Evolutionary conservation across 2,113 vertebrate species (phyloP).

Genomic region (Helogale parvula): DNA sequence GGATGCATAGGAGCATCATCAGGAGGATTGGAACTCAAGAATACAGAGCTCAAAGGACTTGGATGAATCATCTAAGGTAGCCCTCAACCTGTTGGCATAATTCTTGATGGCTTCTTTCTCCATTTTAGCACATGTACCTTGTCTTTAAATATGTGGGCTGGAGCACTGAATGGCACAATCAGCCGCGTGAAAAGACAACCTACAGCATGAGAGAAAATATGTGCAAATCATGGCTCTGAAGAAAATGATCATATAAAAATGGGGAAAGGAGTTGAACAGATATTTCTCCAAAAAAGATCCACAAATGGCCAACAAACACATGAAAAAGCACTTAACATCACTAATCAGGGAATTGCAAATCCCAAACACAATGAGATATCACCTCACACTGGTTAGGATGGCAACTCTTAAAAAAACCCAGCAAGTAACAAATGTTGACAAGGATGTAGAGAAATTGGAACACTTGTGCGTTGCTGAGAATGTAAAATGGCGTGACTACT

Average conservation of each 20-base stretch:
- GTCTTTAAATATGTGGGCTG: neutral
- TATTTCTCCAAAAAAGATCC: neutral
- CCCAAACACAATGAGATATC: neutral
- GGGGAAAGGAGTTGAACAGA: neutral
- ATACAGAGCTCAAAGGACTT: neutral
- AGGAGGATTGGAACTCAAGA: neutral
- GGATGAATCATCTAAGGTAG: neutral
- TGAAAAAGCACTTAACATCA: neutral
- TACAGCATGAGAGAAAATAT: conserved; percentile 18
- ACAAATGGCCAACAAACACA: neutral
- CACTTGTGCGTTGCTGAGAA: neutral
- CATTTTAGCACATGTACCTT: conserved; percentile 35
- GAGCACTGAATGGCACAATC: neutral
- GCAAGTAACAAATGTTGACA: neutral
- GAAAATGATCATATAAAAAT: neutral
- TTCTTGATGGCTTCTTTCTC: neutral
- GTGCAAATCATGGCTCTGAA: neutral
- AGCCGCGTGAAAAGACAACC: neutral
- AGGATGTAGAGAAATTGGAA: conserved; percentile 12
- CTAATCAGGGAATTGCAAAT: neutral
- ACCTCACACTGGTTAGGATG: neutral
- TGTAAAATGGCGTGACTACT: neutral
- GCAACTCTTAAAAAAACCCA: neutral
- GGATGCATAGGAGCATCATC: neutral
- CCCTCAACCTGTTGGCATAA: neutral